Conservation (phyloP, 2,888 invertebrate species). For the Noctua janthina region DNA sequence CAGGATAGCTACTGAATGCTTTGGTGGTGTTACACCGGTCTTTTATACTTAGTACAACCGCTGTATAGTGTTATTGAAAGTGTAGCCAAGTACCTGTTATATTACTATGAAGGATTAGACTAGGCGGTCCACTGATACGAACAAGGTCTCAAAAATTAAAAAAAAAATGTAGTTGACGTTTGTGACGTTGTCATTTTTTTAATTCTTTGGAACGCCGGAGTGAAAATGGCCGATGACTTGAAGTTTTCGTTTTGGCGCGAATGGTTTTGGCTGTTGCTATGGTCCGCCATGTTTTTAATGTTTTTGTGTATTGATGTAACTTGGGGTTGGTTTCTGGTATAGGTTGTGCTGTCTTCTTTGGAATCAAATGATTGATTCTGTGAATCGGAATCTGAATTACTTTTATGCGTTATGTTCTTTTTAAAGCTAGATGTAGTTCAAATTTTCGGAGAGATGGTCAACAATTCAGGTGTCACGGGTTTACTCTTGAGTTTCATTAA, state of each 20-base stretch:
- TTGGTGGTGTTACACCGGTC: constrained; percentile 71
- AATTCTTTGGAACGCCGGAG: not conserved
- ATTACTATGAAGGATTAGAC: constrained; percentile 65
- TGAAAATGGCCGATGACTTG: not conserved
- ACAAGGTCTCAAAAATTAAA: constrained; percentile 64
- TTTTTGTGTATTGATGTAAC: not conserved
- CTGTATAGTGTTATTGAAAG: constrained; percentile 80
- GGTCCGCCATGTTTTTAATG: constrained; percentile 3
- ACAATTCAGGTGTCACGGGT: not conserved
- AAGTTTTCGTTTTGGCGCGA: constrained; percentile 6
- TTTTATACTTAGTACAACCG: constrained; percentile 82
- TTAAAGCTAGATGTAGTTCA: not conserved
- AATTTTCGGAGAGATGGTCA: not conserved
- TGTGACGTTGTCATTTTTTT: not conserved
- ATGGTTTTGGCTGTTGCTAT: not conserved
- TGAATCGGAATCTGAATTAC: not conserved
- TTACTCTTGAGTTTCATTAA: not conserved
- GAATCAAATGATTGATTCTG: not conserved
- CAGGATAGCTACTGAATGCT: constrained; percentile 89
- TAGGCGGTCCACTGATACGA: constrained; percentile 63
- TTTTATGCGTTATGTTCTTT: not conserved
- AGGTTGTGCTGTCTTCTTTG: not conserved
- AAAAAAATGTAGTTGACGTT: constrained; percentile 42
- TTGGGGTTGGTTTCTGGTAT: not conserved
- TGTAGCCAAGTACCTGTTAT: constrained; percentile 70